Evolutionary conservation across 2,888 invertebrate species (phyloP), one percentile per base, ranked within the genome.

Genomic region (Spodoptera picta): DNA sequence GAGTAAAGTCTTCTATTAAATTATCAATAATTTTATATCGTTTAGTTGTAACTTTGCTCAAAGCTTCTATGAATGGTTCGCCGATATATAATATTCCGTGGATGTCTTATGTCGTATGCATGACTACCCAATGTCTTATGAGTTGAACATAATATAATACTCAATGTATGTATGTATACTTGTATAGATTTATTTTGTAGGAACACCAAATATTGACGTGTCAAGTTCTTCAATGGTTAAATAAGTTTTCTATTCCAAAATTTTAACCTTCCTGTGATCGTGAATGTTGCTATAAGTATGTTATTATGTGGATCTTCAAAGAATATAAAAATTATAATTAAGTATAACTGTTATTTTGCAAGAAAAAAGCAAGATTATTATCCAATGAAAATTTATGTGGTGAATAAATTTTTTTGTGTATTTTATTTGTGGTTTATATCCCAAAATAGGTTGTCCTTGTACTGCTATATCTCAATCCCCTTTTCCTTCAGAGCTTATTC

Each of bases 331-430:
- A 86, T 74, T 81, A 83, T 87, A 85, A 88, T 81, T 91, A 36
- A 36, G 36, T 36, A 89, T 90, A 88, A 88, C 83, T 93, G 92
- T 94, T 94, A 93, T 93, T 92, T 93, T 94, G 93, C 92, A 89
- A 88, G 86, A 85, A 90, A 78, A 79, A 79, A 69, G 80, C 79
- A 80, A 80, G 67, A 80, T 75, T 79, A 79, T 79, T 79, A 79
- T 79, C 71, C 81, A 79, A 80, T 70, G 79, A 79, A 90, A 92
- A 89, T 92, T 93, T 93, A 93, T 92, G 94, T 94, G 93, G 94
- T 94, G 90, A 94, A 94, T 93, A 93, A 94, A 92, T 86, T 91
- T 89, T 87, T 93, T 93, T 94, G 93, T 94, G 94, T 92, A 92
- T 89, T 91, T 89, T 87, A 83, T 73, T 79, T 59, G 55, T 77